Evolutionary conservation across 2,113 vertebrate species (phyloP).

Genomic region (Irena cyanogastra): DNA sequence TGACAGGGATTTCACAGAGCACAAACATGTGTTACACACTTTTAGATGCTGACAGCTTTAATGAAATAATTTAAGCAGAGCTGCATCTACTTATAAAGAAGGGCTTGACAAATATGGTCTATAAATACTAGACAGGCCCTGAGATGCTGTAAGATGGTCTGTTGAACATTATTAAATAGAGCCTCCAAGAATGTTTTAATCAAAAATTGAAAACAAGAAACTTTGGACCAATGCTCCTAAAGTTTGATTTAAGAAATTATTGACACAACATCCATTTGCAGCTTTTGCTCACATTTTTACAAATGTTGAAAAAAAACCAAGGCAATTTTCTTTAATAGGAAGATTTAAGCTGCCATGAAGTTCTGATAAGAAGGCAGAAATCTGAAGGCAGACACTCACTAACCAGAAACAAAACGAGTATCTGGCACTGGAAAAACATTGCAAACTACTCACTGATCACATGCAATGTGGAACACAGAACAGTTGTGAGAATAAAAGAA

Average conservation of each 20-base stretch:
- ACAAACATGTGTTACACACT: neutral
- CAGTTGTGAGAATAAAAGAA: too few species aligned
- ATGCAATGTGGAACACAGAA: neutral
- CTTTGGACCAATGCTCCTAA: neutral
- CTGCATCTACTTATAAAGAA: neutral
- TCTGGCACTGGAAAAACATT: neutral
- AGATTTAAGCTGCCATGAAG: neutral
- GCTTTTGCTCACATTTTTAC: neutral
- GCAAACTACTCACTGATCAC: neutral
- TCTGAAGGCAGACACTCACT: neutral
- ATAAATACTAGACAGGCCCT: neutral
- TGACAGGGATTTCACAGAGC: neutral
- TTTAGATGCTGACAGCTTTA: neutral
- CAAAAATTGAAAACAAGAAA: neutral
- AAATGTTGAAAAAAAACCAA: neutral
- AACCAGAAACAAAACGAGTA: neutral
- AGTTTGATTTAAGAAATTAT: neutral
- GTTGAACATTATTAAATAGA: neutral
- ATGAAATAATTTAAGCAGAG: neutral
- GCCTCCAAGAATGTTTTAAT: neutral
- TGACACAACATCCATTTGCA: neutral
- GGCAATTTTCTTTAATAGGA: neutral
- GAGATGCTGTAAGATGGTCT: neutral
- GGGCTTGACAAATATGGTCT: neutral
- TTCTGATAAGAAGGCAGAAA: neutral